Evolutionary conservation across 2,888 invertebrate genomes (phyloP).

Genomic region (Erpobdella octoculata): DNA sequence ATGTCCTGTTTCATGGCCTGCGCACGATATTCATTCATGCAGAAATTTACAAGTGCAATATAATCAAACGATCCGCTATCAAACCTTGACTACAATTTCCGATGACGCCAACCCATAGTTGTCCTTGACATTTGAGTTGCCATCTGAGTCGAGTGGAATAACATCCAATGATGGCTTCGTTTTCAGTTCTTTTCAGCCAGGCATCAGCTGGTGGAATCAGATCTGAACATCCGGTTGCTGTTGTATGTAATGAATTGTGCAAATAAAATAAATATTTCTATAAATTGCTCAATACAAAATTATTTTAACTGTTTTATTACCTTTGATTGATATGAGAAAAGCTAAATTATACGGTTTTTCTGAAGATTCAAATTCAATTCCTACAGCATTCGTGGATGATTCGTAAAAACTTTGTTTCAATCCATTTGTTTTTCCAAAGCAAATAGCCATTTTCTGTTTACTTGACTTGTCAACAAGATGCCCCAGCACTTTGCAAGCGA

Average conservation of each 20-base stretch:
- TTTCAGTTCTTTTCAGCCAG: slow-evolving; percentile 17
- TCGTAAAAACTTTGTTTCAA: background rate
- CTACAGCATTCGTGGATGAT: background rate
- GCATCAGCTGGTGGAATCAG: slow-evolving; percentile 23
- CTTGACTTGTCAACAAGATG: background rate
- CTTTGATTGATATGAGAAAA: background rate
- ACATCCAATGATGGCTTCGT: slow-evolving; percentile 21
- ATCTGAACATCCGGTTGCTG: slow-evolving; percentile 18
- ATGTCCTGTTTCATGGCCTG: too few relatives aligned
- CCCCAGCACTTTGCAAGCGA: background rate
- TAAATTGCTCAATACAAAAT: background rate
- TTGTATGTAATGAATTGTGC: too few relatives aligned
- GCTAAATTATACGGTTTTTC: background rate
- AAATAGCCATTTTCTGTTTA: background rate
- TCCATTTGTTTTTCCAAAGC: background rate
- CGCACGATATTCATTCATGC: too few relatives aligned
- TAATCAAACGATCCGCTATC: too few relatives aligned
- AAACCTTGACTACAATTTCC: slow-evolving; percentile 22
- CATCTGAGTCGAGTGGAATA: slow-evolving; percentile 28
- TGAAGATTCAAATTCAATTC: background rate
- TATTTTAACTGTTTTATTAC: background rate
- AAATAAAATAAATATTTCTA: too few relatives aligned
- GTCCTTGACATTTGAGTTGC: slow-evolving; percentile 28
- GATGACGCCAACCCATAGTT: slow-evolving; percentile 21
- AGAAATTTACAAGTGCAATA: background rate